Percentiles rank a stretch among this genome's conserved stretches.
These are phyloP conservation scores for Drosophila barbarae DNA, from an alignment of 2,888 invertebrate genomes.

Conservation along the genomic window DNA sequence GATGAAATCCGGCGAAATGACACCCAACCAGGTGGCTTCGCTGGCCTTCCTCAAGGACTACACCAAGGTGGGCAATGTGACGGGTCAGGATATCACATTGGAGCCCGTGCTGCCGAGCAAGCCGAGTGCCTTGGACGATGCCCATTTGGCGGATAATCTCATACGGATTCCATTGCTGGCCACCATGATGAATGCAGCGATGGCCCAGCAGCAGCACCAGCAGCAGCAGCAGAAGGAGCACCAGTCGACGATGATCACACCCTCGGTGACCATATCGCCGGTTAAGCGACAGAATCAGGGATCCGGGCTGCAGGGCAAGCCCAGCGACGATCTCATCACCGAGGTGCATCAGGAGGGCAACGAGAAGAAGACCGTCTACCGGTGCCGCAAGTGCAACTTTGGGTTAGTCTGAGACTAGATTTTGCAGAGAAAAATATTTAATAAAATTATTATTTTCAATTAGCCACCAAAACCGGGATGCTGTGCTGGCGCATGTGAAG, in stretches of 20 bases:
- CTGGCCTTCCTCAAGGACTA: constrained; percentile 81
- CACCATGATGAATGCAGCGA: constrained; percentile 76
- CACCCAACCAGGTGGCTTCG: constrained; percentile 80
- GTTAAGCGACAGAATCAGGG: constrained; percentile 77
- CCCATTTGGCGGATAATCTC: constrained; percentile 68
- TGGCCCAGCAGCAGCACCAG: constrained; percentile 75
- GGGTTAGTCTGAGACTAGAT: constrained; percentile 81
- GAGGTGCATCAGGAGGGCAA: constrained; percentile 80
- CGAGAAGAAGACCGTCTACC: constrained; percentile 89
- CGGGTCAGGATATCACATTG: constrained; percentile 73
- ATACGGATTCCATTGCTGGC: constrained; percentile 75
- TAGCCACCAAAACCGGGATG: constrained; percentile 84
- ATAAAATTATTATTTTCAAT: neutral
- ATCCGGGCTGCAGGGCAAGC: constrained; percentile 82
- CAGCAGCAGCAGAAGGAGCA: constrained; percentile 63
- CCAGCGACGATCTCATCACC: constrained; percentile 82
- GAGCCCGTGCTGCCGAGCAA: constrained; percentile 67
- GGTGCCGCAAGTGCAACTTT: constrained; percentile 94
- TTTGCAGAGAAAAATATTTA: neutral
- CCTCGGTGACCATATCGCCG: constrained; percentile 77
- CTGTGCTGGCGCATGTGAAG: constrained; percentile 85
- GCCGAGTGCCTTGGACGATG: constrained; percentile 52
- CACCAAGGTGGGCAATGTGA: constrained; percentile 70
- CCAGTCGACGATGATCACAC: constrained; percentile 72
- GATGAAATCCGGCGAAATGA: constrained; percentile 80